A percentile compares a stretch with the other conserved stretches of the same genome.
phyloP scores from a whole-genome alignment of 2,888 invertebrate genomes.

The Eucriotettix oculatus region DNA sequence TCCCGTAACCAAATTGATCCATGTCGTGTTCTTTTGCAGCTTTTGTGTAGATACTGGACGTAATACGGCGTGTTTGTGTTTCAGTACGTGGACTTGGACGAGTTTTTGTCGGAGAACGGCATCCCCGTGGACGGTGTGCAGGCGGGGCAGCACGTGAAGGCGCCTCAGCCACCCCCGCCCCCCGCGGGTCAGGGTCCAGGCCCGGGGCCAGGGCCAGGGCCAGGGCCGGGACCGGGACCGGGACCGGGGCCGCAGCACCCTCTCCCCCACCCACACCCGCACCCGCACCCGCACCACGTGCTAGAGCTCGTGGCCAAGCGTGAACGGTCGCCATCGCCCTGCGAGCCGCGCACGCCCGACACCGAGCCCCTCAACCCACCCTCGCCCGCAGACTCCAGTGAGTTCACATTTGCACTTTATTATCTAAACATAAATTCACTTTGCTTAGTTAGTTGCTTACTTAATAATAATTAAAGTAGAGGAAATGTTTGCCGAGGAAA shows the following conservation, averaged over 20 bases:
- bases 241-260: conserved; percentile 37
- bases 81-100: conserved; percentile 93
- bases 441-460: too few relatives aligned
- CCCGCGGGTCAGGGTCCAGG: conserved; percentile 1
- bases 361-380: conserved; percentile 78
- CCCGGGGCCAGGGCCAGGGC: conserved; percentile 5
- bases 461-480: too few relatives aligned
- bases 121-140: conserved; percentile 60
- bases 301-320: conserved; percentile 61
- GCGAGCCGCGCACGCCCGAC: conserved; percentile 60
- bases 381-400: conserved; percentile 80
- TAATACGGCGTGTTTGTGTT: conserved; percentile 19
- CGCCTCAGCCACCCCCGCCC: background rate
- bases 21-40: too few relatives aligned
- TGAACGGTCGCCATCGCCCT: conserved; percentile 75
- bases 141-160: conserved; percentile 26
- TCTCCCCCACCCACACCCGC: conserved; percentile 23
- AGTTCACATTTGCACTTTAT: conserved; percentile 28
- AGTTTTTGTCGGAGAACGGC: conserved; percentile 90
- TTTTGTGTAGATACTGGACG: background rate
- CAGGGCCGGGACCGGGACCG: conserved; percentile 8
- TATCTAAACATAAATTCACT: too few relatives aligned
- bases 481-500: too few relatives aligned
- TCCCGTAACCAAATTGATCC: too few relatives aligned
- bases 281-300: conserved; percentile 25